Conservation (phyloP, 2,113 vertebrate genomes). For the Apodemus speciosus region DNA sequence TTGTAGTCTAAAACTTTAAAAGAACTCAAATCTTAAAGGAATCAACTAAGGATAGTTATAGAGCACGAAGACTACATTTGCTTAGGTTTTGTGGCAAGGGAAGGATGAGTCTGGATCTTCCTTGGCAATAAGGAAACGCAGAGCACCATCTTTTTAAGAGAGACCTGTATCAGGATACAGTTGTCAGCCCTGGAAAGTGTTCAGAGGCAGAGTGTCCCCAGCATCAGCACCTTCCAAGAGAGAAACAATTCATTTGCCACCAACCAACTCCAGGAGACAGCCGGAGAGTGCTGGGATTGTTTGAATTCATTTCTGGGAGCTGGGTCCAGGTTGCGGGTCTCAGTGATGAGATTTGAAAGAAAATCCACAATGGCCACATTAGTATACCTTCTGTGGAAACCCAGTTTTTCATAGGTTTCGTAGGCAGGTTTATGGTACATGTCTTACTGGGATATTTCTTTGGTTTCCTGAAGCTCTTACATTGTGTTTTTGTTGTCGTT, state of each 20-base stretch:
- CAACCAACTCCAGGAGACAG: not conserved
- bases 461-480: not conserved
- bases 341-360: not conserved
- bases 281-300: not conserved
- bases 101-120: not conserved
- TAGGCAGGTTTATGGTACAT: not conserved
- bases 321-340: not conserved
- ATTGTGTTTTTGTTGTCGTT: not conserved
- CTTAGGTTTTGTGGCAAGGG: not conserved
- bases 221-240: not conserved
- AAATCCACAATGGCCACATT: not conserved
- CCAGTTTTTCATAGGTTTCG: not conserved
- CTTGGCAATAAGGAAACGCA: not conserved
- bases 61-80: not conserved
- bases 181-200: not conserved
- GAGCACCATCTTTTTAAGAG: not conserved
- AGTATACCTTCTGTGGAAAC: not conserved
- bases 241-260: constrained; percentile 25
- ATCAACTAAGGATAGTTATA: not conserved
- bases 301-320: not conserved
- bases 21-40: constrained; percentile 19
- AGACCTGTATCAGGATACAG: not conserved
- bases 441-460: not conserved
- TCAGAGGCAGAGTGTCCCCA: not conserved
- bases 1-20: constrained; percentile 14